Base-by-base conservation (phyloP, 2,888 invertebrate genomes). In the Platycheirus albimanus region DNA sequence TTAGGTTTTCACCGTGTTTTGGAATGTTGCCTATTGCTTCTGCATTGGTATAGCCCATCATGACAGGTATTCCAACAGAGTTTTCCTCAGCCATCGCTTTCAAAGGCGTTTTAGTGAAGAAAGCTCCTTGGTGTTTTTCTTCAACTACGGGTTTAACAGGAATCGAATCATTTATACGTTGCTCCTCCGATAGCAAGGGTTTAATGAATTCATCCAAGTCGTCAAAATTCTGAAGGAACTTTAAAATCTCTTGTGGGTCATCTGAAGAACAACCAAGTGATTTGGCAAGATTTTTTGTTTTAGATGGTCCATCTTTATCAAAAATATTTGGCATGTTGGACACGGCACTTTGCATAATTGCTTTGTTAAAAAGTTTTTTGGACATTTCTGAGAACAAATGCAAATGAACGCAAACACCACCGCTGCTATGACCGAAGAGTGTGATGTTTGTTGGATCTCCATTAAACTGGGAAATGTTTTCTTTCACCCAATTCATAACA, bases 11-110 rank as follows among this genome's bases (percentile, higher is more conserved):
- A 15, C 30, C 45, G 3, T 7, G 30, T 19, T 0, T 11, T 2
- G 28, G 2, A 17, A 19, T 17, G 2, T 7, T 3, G 1, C 91
- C 89, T 0, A 92, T 69, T 0, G 92, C 92, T 88, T 93, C 92
- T 0, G 91, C 91, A 0, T 91, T 91, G 43, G 91, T 92, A 0
- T 92, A 85, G 11, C 93, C 92, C 41, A 91, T 88, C 7, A 92
- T 90, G 0, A 91, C 88, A 1, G 93, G 92, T 0, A 91, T 91
- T 1, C 91, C 89, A 30, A 91, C 88, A 33, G 90, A 90, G 38
- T 86, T 86, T 10, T 89, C 89, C 64, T 85, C 86, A 79, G 87
- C 89, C 0, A 92, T 70, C 1, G 92, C 89, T 30, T 91, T 69
- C 86, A 93, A 64, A 87, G 93, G 86, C 86, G 54, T 5, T 75